Conservation (phyloP, 35 echinoderm and acorn worm species). For the Anneissia japonica region DNA sequence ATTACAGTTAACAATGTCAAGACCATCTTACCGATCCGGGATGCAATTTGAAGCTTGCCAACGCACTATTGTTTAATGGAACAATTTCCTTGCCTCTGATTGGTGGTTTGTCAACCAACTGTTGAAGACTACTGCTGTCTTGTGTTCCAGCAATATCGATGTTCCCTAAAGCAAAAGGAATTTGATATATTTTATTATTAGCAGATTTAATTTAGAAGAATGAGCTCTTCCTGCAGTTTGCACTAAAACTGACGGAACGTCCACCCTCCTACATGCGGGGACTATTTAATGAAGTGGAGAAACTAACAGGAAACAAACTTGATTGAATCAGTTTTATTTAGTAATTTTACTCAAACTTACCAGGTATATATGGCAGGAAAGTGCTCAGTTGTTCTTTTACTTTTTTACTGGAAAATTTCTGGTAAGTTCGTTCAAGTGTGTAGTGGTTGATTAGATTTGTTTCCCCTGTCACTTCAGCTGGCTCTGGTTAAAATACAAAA, state of each 20-base stretch:
- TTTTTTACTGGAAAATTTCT: constrained; percentile 92
- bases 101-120: constrained; percentile 82
- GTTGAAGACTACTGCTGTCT: constrained; percentile 90
- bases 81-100: constrained; percentile 72
- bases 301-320: not conserved
- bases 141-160: constrained; percentile 81
- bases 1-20: no score
- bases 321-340: not conserved
- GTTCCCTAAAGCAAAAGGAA: constrained; percentile 34
- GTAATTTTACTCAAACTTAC: constrained; percentile 23
- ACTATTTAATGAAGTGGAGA: not conserved
- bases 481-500: constrained; percentile 27
- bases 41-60: constrained; percentile 81
- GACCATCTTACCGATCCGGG: constrained; percentile 86
- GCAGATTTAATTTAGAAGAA: not conserved
- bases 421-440: constrained; percentile 84
- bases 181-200: not conserved
- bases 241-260: not conserved
- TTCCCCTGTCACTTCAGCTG: constrained; percentile 79
- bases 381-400: constrained; percentile 92
- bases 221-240: not conserved
- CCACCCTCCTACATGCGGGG: not conserved
- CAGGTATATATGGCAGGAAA: constrained; percentile 89
- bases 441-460: constrained; percentile 91
- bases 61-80: constrained; percentile 39